A percentile compares a stretch with the other conserved stretches of the same genome.
phyloP scores from a whole-genome alignment of 2,797 vertebrate genomes.

The Arnoldichthys spilopterus region DNA sequence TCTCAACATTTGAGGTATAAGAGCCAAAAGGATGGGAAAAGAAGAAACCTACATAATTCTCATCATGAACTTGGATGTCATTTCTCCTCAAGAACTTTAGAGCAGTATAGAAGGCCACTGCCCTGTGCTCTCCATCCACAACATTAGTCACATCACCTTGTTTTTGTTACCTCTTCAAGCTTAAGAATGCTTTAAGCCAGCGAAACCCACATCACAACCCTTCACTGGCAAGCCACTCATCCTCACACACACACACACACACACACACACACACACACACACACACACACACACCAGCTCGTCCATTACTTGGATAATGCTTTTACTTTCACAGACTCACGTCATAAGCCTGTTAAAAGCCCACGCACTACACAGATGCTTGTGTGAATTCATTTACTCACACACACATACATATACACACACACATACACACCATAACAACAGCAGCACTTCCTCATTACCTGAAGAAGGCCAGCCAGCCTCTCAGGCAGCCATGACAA shows the following conservation, averaged over 20 bases:
- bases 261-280: slow-evolving; percentile 4
- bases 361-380: slow-evolving; percentile 24
- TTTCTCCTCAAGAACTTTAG: background rate
- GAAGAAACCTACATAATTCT: background rate
- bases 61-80: background rate
- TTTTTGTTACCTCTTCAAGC: background rate
- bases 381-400: background rate
- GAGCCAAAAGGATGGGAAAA: background rate
- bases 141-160: slow-evolving; percentile 6
- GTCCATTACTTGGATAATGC: slow-evolving; percentile 37
- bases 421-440: background rate
- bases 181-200: slow-evolving; percentile 9
- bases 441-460: background rate
- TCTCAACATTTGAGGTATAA: background rate
- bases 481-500: slow-evolving; percentile 2
- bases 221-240: slow-evolving; percentile 12
- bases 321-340: slow-evolving; percentile 24
- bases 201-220: slow-evolving; percentile 11
- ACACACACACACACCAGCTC: background rate
- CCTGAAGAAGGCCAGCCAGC: slow-evolving; percentile 1
- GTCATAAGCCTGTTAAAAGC: slow-evolving; percentile 27
- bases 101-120: background rate
- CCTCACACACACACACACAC: slow-evolving; percentile 16
- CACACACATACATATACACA: slow-evolving; percentile 4
- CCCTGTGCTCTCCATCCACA: background rate